Conservation (phyloP, 30 jellyfish, hydroid and myxozoan species). For the Clytia hemisphaerica region DNA sequence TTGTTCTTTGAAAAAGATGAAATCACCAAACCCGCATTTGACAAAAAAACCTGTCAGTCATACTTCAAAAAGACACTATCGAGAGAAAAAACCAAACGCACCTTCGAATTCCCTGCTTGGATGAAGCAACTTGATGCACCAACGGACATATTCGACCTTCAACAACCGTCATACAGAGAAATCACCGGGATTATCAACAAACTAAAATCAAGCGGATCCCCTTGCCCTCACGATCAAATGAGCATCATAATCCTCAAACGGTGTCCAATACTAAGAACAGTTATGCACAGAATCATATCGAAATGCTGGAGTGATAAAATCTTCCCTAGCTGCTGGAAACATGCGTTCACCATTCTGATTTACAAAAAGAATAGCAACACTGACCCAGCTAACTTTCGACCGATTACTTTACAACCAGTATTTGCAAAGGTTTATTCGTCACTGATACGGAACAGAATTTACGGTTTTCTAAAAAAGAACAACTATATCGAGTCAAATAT, state of each 20-base stretch:
- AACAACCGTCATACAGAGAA: conserved; percentile 17
- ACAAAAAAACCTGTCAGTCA: no score
- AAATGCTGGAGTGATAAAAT: neutral
- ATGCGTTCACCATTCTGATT: conserved; percentile 27
- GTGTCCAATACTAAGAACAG: neutral
- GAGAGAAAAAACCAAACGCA: no score
- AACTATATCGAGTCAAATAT: conserved; percentile 12
- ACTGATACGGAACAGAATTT: neutral
- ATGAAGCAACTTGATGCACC: conserved; percentile 3
- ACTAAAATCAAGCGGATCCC: conserved; percentile 15
- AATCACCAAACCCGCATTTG: no score
- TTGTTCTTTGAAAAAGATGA: no score
- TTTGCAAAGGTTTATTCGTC: conserved; percentile 13
- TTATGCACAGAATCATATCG: neutral
- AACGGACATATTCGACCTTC: neutral
- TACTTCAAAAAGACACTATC: no score
- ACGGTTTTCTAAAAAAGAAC: neutral
- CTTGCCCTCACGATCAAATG: conserved; percentile 32
- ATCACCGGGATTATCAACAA: conserved; percentile 1
- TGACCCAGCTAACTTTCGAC: conserved; percentile 15
- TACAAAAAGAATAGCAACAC: conserved; percentile 7
- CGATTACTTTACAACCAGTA: conserved; percentile 25
- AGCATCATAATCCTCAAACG: conserved; percentile 14
- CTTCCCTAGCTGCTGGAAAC: conserved; percentile 11
- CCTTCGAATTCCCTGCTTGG: no score